phyloP scores from a whole-genome alignment of 2,113 vertebrate species.

The Pitta sordida region DNA sequence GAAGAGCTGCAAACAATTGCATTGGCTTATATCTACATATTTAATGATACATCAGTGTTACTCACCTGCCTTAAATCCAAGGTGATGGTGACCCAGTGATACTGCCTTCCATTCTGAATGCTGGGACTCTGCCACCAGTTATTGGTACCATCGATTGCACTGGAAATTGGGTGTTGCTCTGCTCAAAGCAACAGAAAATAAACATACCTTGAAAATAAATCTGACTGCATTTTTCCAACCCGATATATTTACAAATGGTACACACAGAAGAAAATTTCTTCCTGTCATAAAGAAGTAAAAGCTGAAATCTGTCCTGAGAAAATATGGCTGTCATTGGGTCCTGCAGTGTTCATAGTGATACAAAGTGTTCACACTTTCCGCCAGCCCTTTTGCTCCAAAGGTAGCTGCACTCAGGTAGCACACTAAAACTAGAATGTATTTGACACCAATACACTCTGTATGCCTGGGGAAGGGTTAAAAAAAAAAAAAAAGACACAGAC shows the following conservation, averaged over 20 bases:
- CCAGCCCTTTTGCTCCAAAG: neutral
- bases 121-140: constrained; percentile 99
- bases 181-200: neutral
- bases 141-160: constrained; percentile 93
- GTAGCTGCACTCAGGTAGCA: neutral
- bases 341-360: neutral
- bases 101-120: constrained; percentile 92
- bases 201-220: neutral
- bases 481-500: neutral
- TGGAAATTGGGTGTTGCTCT: constrained; percentile 91
- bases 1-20: neutral
- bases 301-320: neutral
- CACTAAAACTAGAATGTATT: neutral
- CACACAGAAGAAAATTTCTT: neutral
- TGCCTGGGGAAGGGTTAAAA: neutral
- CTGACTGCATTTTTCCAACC: neutral
- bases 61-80: constrained; percentile 93
- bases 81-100: constrained; percentile 93
- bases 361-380: accelerated
- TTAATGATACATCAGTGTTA: neutral
- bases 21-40: neutral
- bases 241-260: neutral
- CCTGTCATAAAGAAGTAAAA: neutral
- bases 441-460: neutral
- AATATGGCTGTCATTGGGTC: neutral